phyloP scores from a whole-genome alignment of 1,140 invertebrate genomes.

The Pinna nobilis region DNA sequence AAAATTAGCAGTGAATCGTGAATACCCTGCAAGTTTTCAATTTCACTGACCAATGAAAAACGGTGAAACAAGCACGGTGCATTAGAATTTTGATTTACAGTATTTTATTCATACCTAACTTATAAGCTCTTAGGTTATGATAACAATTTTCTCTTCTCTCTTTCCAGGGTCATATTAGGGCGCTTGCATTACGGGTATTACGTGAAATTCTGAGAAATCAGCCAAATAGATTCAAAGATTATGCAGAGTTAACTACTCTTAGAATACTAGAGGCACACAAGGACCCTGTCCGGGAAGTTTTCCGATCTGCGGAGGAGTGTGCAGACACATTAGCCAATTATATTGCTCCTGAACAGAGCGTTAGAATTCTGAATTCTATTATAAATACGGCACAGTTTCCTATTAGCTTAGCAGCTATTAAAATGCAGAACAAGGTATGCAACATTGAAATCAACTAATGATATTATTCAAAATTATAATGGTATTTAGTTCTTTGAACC shows the following conservation, averaged over 20 bases:
- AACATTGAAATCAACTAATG: neutral
- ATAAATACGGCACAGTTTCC: conserved; percentile 91
- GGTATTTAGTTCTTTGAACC: neutral
- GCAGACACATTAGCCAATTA: conserved; percentile 83
- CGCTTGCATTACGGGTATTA: conserved; percentile 85
- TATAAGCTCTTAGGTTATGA: too few species aligned
- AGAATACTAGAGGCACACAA: conserved; percentile 91
- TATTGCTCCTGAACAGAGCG: conserved; percentile 82
- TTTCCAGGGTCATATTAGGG: conserved; percentile 74
- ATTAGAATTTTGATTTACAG: too few species aligned
- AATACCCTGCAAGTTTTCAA: too few species aligned
- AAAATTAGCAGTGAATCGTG: too few species aligned
- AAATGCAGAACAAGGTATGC: conserved; percentile 89
- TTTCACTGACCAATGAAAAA: too few species aligned
- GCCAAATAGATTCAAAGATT: conserved; percentile 85
- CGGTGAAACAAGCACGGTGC: too few species aligned
- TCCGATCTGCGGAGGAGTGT: conserved; percentile 80
- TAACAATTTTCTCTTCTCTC: conserved; percentile 22
- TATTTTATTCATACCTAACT: too few species aligned
- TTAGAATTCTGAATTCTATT: conserved; percentile 84
- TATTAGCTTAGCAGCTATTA: conserved; percentile 91
- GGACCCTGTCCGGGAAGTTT: conserved; percentile 82
- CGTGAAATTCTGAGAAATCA: conserved; percentile 88
- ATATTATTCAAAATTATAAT: neutral
- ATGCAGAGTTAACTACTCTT: conserved; percentile 90